Evolutionary conservation across 2,888 invertebrate genomes (phyloP), one percentile per base, ranked within the genome.

Genomic region (Machimus rusticus): DNA sequence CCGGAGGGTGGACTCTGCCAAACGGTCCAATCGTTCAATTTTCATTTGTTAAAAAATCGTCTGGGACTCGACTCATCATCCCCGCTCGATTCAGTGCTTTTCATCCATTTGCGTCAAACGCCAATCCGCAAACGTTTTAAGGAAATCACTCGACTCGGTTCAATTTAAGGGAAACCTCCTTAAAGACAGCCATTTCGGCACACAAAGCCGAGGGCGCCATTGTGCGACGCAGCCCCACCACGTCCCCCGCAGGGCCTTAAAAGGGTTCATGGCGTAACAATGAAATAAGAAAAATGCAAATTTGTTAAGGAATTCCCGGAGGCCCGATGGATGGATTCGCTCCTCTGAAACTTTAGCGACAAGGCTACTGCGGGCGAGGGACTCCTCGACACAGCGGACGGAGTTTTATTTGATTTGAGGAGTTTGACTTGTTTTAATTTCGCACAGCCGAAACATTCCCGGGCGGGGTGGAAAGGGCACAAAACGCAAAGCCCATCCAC

Each of bases 281-380:
- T 79, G 79, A 79, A 79, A 79, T 79, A 51, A 79, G 79, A 79
- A 79, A 79, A 79, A 79, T 79, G 79, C 79, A 79, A 79, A 79
- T 79, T 79, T 79, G 79, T 79, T 51, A 79, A 79, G 51, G 79
- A 79, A 79, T 79, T 79, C 79, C 79, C 55, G 79, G 31, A 51
- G 79, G 51, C 79, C 78, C 43, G 23, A 66, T 66, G 66, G 66
- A 28, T 16, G 28, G 28, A 28, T 46, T 46, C 14, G 79, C 51
- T 78, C 39, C 78, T 78, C 43, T 23, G 78, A 78, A 78, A 78
- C 23, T 78, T 78, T 23, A 43, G 78, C 43, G 19, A 43, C 43
- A 46, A 43, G 79, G 31, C 23, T 8, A 66, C 28, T 66, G 12
- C 66, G 23, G 8, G 66, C 19, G n/a, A 23, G 57, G 1, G 57